Base-by-base conservation (phyloP, 2,797 vertebrate species). In the Gorsachius magnificus region DNA sequence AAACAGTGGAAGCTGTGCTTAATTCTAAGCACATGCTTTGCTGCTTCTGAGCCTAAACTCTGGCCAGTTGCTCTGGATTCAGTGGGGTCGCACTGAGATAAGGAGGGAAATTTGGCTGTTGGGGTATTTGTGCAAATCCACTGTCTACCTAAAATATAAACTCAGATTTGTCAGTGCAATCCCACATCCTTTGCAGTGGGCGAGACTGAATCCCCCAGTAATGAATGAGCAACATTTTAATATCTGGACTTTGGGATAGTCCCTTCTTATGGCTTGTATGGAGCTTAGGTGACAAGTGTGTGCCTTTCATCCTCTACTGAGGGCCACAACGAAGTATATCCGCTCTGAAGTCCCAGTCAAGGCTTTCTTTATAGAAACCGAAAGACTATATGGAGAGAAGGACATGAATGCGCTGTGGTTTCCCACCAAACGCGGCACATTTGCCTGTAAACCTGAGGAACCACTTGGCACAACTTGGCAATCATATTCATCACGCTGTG, bases 401-500 rank as follows among this genome's bases (percentile, higher is more conserved):
- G 21, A 50, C 1, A 1, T 50, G 19, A 65, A 36, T 2, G 7
- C 2, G 1, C 38, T 66, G 31, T 61, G 57, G 10, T 75, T 87
- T 78, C 63, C 33, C 48, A 71, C 5, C 13, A 53, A 85, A 63
- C 5, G 4, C 22, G 63, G 33, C 70, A 63, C 0, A 0, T 68
- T 81, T 51, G 8, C 58, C 29, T 65, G 26, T 41, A 54, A 71
- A 38, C 14, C 68, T 29, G 36, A 79, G 68, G 22, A 82, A n/a
- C 16, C 28, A 13, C 22, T 87, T 36, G 35, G 14, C 3, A 3
- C 26, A 2, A 0, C 33, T 46, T 83, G 41, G 31, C 36, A 65
- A 45, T 41, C 7, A 13, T 13, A 14, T 24, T 58, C 36, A 35
- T 63, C 10, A 17, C 3, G 24, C 8, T 36, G 43, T 0, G 0